Percentiles rank a stretch among this genome's conserved stretches.
phyloP scores from a whole-genome alignment of 2,797 vertebrate species.

The Pipistrellus pygmaeus region DNA sequence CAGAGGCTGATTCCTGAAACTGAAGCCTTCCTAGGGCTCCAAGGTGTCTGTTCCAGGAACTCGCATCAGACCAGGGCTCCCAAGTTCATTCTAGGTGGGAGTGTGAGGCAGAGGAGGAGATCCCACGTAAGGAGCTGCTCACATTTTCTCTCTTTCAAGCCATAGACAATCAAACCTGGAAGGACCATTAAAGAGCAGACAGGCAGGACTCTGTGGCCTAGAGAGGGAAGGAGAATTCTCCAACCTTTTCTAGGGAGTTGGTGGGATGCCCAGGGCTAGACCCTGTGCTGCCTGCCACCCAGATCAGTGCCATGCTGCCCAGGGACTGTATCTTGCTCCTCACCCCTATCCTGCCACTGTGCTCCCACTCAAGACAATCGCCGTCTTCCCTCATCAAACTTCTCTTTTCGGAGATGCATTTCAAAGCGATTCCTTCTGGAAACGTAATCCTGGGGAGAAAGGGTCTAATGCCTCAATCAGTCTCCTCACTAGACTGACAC shows the following conservation, averaged over 20 bases:
- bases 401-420: conserved; percentile 42
- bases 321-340: background rate
- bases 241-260: background rate
- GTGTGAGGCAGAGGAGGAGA: conserved; percentile 19
- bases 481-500: background rate
- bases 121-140: conserved; percentile 35
- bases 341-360: background rate
- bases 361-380: background rate
- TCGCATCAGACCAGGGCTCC: background rate
- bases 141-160: conserved; percentile 14
- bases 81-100: background rate
- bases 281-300: no score
- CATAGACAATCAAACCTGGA: background rate
- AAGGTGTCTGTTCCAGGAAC: conserved; percentile 34
- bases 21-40: background rate
- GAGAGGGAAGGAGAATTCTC: background rate
- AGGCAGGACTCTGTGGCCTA: background rate
- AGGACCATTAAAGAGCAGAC: conserved; percentile 54
- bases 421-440: conserved; percentile 46
- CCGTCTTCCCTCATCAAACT: conserved; percentile 67
- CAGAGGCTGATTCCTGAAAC: conserved; percentile 13
- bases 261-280: background rate
- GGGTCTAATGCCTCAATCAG: background rate
- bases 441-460: conserved; percentile 46
- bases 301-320: background rate